Evolutionary conservation across 2,797 vertebrate genomes (phyloP), one percentile per base, ranked within the genome.

Genomic region (Syngnathus rostellatus): DNA sequence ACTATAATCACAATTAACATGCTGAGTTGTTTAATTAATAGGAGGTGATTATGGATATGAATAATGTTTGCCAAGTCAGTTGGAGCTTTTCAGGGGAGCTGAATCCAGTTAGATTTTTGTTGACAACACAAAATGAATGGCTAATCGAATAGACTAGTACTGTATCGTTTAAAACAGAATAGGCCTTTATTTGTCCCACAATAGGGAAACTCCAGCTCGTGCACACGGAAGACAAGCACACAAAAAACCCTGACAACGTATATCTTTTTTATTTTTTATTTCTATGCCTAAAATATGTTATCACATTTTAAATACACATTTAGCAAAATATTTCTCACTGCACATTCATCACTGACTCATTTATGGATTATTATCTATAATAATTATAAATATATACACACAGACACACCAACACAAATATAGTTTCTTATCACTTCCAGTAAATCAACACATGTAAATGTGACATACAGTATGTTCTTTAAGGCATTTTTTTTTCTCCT

Each of bases 401-500:
- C 2, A 12, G 8, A 48, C 45, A 38, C 5, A 62, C 19, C 25
- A 40, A 64, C 46, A 51, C 45, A 17, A 46, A 63, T 63, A 31
- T 62, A 17, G 21, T 63, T 48, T 46, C 43, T 23, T 21, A 25
- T 62, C 41, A 46, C 23, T 37, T 9, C 19, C 5, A 53, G 37
- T 1, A n/a, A 50, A 61, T 48, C 64, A 57, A 2, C 48, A 19
- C 17, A 68, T 61, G 70, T 57, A 61, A 8, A 75, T 31, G 31
- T 31, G 31, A 82, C 69, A 70, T 51, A 62, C 67, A 68, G 41
- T 38, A 17, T 63, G 48, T 51, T 38, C 40, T 12, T 71, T 71
- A 86, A 88, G 83, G 83, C 84, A 70, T 73, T 67, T 77, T 70
- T 69, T 48, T 40, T 55, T 37, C 17, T 60, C 51, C 16, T 46